Evolutionary conservation across 2,797 vertebrate genomes (phyloP), one percentile per base, ranked within the genome.

Genomic region (Paedocypris micromegethes): DNA sequence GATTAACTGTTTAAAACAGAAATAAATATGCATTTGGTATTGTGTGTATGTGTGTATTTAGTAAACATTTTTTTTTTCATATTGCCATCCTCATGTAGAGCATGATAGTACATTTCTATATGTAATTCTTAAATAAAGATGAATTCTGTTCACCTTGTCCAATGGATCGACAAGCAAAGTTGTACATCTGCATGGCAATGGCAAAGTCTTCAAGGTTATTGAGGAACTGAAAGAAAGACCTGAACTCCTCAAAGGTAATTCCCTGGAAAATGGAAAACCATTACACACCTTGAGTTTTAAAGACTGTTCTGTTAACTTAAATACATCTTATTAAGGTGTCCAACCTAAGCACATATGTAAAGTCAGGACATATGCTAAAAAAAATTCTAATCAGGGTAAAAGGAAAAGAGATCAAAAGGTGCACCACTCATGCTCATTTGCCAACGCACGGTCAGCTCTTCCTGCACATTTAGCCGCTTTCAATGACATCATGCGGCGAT

Each of bases 181-280:
- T 99, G 86, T 99, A 99, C 97, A 99, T 99, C 83, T 99, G 95
- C 93, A 99, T 93, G 77, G 97, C 96, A 74, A 99, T 99, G 73
- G 97, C 86, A 69, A 99, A 99, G 79, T 99, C 97, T 87, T 99
- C 97, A 8, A 99, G 87, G 81, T 99, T 99, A 88, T 99, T 99
- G 77, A 99, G 89, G 82, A 99, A 99, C 79, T 99, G 97, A 88
- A 98, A 98, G 87, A 99, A 99, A 68, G 94, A 96, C 71, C 95
- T 91, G 82, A 99, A 99, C 84, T 99, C 97, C 62, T 99, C 97
- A 77, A 99, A 99, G 6, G 97, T 97, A 86, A 99, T 98, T 76
- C 97, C 97, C 97, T 99, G 82, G 51, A 23, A 23, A 23, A 23
- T 23, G 23, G 23, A 23, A 23, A 23, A 23, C 23, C 23, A 23